Percentiles rank a stretch among this genome's conserved stretches.
phyloP scores from a whole-genome alignment of 2,797 vertebrate genomes.

The Peromyscus melanophrys region DNA sequence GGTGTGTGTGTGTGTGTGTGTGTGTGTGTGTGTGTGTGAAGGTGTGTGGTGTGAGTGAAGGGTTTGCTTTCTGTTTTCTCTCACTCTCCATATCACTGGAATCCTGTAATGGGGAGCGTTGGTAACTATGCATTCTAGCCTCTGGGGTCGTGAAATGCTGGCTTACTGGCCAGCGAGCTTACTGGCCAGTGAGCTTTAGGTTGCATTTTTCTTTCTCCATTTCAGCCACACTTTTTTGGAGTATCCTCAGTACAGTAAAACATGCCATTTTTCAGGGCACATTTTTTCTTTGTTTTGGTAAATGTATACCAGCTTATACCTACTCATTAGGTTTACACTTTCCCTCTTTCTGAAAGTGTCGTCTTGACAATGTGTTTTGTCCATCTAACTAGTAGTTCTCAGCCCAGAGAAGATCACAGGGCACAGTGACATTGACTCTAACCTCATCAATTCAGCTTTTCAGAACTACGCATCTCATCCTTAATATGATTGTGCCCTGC shows the following conservation, averaged over 20 bases:
- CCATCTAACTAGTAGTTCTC: not conserved
- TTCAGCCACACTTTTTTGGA: not conserved
- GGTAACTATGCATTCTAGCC: not conserved
- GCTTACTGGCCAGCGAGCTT: not conserved
- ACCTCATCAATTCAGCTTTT: not conserved
- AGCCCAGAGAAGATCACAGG: not conserved
- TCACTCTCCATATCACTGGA: not conserved
- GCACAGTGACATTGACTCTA: not conserved
- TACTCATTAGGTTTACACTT: not conserved
- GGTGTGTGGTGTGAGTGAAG: no score
- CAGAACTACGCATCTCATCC: not conserved
- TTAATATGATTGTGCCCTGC: not conserved
- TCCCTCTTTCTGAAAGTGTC: not conserved
- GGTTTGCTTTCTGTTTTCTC: not conserved
- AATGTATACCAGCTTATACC: not conserved
- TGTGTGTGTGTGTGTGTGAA: not conserved
- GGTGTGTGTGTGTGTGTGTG: not conserved
- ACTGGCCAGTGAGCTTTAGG: not conserved
- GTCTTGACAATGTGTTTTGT: not conserved
- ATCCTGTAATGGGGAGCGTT: not conserved
- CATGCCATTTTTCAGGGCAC: not conserved
- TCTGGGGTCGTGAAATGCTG: not conserved
- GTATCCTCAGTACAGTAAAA: not conserved
- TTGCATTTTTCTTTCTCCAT: slow-evolving; percentile 8
- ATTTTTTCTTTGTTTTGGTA: slow-evolving; percentile 25